A percentile compares a stretch with the other conserved stretches of the same genome.
phyloP scores from a whole-genome alignment of 2,797 vertebrate genomes.

The Poeciliopsis paucimaculata region DNA sequence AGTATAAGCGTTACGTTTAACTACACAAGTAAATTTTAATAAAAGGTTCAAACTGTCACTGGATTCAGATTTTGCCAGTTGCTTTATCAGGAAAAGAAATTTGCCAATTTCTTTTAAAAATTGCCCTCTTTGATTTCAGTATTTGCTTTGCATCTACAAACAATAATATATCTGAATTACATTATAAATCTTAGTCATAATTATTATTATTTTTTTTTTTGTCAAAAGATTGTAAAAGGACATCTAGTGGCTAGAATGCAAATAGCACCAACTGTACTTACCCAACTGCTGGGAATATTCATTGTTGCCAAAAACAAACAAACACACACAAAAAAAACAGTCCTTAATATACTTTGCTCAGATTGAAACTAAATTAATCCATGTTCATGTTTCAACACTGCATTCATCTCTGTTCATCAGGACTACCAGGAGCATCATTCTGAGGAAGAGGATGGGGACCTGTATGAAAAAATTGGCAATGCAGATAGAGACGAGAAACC shows the following conservation, averaged over 20 bases:
- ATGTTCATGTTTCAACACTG: background rate
- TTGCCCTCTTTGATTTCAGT: background rate
- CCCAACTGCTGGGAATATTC: background rate
- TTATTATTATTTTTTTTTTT: background rate
- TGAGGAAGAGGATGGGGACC: conserved; percentile 75
- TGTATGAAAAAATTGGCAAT: conserved; percentile 80
- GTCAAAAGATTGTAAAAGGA: background rate
- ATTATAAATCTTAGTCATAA: background rate
- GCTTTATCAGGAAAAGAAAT: background rate
- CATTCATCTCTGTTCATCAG: conserved; percentile 39
- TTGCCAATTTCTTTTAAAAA: background rate
- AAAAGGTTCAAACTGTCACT: background rate
- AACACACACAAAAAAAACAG: background rate
- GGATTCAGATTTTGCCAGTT: background rate
- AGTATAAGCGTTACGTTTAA: background rate
- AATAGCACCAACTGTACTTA: background rate
- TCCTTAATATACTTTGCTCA: background rate
- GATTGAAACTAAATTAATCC: background rate
- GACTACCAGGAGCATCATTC: conserved; percentile 74
- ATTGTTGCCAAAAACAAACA: too few species aligned
- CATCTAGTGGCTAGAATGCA: background rate
- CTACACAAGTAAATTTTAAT: background rate
- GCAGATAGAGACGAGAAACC: conserved; percentile 77
- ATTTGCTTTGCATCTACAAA: background rate
- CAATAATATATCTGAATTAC: background rate